Conservation (phyloP, 2,888 invertebrate genomes). For the Lamellibrachia columna region DNA sequence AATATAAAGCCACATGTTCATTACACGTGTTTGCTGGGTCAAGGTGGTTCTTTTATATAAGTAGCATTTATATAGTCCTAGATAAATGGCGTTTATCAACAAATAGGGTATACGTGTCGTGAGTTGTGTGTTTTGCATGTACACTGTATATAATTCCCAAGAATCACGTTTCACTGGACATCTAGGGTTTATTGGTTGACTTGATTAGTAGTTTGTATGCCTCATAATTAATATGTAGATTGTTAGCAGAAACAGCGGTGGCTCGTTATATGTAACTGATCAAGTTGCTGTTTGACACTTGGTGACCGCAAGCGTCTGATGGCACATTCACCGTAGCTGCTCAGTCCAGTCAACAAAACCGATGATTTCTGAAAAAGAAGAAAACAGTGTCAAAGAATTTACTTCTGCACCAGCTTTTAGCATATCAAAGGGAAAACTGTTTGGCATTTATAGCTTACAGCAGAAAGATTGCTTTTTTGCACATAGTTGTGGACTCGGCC, state of each 20-base stretch:
- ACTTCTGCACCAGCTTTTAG: neutral
- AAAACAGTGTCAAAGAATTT: neutral
- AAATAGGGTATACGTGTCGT: neutral
- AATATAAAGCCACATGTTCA: neutral
- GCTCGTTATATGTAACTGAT: neutral
- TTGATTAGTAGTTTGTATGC: neutral
- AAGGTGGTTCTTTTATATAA: neutral
- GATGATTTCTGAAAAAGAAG: neutral
- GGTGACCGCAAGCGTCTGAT: neutral
- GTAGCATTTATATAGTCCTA: neutral
- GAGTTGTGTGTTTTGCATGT: neutral
- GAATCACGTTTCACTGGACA: neutral
- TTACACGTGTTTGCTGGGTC: neutral
- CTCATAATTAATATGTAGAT: neutral
- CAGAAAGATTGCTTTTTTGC: neutral
- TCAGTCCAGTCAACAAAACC: neutral
- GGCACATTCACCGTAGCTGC: too few species aligned
- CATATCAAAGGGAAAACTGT: neutral
- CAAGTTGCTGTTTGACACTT: neutral
- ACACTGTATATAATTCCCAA: neutral
- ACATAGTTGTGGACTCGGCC: neutral
- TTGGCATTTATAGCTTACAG: neutral
- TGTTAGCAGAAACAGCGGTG: neutral
- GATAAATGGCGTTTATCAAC: neutral
- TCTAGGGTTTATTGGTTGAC: neutral